phyloP scores from a whole-genome alignment of 2,113 vertebrate species.

The Brevimyrus niger region DNA sequence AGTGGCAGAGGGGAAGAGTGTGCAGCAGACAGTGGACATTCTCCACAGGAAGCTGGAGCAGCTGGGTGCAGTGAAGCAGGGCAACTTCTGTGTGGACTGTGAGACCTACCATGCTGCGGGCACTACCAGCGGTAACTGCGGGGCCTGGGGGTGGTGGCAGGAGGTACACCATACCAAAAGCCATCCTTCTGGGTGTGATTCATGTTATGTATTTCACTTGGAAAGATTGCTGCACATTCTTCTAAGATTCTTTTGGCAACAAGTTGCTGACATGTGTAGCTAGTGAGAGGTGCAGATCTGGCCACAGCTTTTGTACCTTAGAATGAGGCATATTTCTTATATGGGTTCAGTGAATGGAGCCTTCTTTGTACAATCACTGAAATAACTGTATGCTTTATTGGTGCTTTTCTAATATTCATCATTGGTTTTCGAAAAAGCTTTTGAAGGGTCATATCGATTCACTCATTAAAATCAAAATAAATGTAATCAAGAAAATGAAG shows the following conservation, averaged over 20 bases:
- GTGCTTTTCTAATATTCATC: background rate
- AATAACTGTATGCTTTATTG: background rate
- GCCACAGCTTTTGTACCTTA: background rate
- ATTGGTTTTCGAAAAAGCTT: background rate
- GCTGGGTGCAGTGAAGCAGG: constrained; percentile 88
- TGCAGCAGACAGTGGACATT: constrained; percentile 90
- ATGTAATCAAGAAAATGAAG: background rate
- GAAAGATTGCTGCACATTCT: background rate
- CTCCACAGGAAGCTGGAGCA: constrained; percentile 84
- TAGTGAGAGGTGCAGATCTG: background rate
- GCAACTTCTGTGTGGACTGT: constrained; percentile 90
- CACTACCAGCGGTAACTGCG: constrained; percentile 66
- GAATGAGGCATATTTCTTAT: background rate
- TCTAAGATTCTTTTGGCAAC: background rate
- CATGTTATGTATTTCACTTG: background rate
- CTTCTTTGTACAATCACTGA: background rate
- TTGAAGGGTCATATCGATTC: background rate
- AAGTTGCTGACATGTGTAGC: background rate
- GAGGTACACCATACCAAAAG: background rate
- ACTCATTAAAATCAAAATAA: background rate
- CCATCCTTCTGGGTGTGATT: background rate
- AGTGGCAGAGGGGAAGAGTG: constrained; percentile 85
- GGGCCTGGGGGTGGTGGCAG: background rate
- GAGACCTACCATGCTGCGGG: constrained; percentile 88
- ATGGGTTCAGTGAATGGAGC: background rate